These are phyloP conservation scores for Phacellophora camtschatica DNA, from an alignment of 30 jellyfish, hydroid and myxozoan species.

Conservation along the genomic window DNA sequence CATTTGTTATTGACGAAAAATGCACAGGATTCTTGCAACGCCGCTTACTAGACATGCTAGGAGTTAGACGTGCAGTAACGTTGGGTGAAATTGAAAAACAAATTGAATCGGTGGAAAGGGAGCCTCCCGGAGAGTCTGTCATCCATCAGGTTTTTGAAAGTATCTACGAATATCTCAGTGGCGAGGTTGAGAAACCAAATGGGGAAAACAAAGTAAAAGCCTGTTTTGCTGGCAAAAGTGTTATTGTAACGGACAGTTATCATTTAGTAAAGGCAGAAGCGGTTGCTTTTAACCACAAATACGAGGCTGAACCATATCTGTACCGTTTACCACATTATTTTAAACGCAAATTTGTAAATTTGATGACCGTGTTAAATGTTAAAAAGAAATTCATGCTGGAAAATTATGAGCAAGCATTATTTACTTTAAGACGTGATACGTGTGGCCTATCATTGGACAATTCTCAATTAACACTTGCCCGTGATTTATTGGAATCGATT, in stretches of 20 bases:
- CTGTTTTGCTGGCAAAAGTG: neutral
- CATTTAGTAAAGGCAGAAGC: slow-evolving; percentile 5
- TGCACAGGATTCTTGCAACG: neutral
- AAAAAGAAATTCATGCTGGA: slow-evolving; percentile 1
- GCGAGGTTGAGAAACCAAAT: no score
- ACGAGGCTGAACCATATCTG: slow-evolving; percentile 43
- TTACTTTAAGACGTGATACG: neutral
- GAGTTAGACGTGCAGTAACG: neutral
- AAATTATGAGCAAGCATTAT: slow-evolving; percentile 13
- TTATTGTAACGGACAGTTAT: neutral
- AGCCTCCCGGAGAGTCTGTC: neutral
- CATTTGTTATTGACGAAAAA: neutral
- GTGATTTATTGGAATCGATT: slow-evolving; percentile 40
- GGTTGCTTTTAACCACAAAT: slow-evolving; percentile 2
- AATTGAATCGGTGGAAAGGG: neutral
- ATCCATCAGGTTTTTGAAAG: neutral
- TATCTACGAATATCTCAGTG: neutral
- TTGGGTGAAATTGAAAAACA: neutral
- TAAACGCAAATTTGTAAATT: neutral
- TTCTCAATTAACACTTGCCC: slow-evolving; percentile 6
- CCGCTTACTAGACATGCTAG: neutral
- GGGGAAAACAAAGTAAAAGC: neutral
- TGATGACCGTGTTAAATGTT: slow-evolving; percentile 58
- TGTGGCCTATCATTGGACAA: neutral
- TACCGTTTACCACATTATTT: neutral